Evolutionary conservation across 2,797 vertebrate genomes (phyloP), one percentile per base, ranked within the genome.

Genomic region (Anomalospiza imberbis): DNA sequence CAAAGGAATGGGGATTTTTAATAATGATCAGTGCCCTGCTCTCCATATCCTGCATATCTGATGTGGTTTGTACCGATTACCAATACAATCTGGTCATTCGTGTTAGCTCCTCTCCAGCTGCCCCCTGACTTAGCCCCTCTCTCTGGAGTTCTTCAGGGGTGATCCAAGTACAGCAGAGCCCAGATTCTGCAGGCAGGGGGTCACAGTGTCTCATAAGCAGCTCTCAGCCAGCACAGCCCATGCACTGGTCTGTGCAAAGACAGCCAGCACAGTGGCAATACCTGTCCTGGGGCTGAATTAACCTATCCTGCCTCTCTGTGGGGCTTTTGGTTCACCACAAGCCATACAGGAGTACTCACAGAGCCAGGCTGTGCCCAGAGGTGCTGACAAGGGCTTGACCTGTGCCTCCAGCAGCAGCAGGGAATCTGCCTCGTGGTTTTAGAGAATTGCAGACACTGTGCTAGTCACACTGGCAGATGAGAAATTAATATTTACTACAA

Each of bases 391-490:
- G 60, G 22, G 32, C 25, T 63, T 89, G 63, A 58, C 29, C 62
- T 34, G 4, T 17, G 31, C 40, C 60, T 75, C 22, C 57, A 74
- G 57, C 0, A 0, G 48, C 47, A 76, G 22, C 53, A 48, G 38
- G 17, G 22, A 66, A 57, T 38, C 53, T 65, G 17, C 61, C 34
- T 61, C 0, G 0, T n/a, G 47, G 44, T 48, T 94, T 89, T 7
- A 50, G 34, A 63, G 45, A 63, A 54, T 12, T 57, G 11, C 22
- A 51, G 70, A 58, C 5, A 5, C 40, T 12, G 19, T 53, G 50
- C n/a, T 42, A 18, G 0, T 0, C 8, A 22, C 32, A 21, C 34
- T 17, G 50, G 47, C 38, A 78, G 38, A 63, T 7, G 38, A 80
- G 55, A 82, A 42, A 71, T 79, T 67, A 67, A 82, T 38, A 42